Base-by-base conservation (phyloP, 2,888 invertebrate species). In the Mellilla xanthometata region DNA sequence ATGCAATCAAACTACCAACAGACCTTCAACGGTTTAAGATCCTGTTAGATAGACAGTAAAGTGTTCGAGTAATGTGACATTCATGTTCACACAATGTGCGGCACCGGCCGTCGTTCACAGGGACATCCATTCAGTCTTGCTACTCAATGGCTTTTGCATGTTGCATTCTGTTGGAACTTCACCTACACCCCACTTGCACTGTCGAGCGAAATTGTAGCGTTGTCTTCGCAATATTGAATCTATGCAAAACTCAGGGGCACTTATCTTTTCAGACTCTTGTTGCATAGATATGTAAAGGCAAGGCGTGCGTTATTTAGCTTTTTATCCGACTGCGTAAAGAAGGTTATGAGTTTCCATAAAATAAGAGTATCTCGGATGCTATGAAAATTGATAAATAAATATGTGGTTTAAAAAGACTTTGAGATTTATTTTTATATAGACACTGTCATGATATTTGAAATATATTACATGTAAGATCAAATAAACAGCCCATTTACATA, bases 121-220 rank as follows among this genome's bases (percentile, higher is more conserved):
- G 54, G 58, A 74, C 69, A 68, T 64, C 69, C 68, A 75, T 78
- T 74, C 72, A 70, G 59, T 66, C 52, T 52, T 56, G 61, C 67
- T 68, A 58, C 74, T 73, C 72, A 76, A 81, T 81, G 75, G 78
- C 74, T 76, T 80, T 81, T 78, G 76, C 78, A 76, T 79, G 83
- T 81, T 75, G 71, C 72, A 76, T 70, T 72, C 67, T 66, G 64
- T 60, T 49, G 53, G 47, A 56, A 64, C 60, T 67, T 55, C 66
- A 65, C 62, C 62, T 63, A 58, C 63, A 58, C 56, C 54, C 50
- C 57, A 57, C 50, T 57, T 55, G 56, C 55, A 59, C 38, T 57
- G 56, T 55, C 51, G 28, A 7, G 10, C 31, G 33, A 36, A 47
- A 56, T 54, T 43, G 62, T 68, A 68, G 28, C 36, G 36, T 36